Evolutionary conservation across 1,140 invertebrate species (phyloP).

Genomic region (Ptiloglossa arizonensis): DNA sequence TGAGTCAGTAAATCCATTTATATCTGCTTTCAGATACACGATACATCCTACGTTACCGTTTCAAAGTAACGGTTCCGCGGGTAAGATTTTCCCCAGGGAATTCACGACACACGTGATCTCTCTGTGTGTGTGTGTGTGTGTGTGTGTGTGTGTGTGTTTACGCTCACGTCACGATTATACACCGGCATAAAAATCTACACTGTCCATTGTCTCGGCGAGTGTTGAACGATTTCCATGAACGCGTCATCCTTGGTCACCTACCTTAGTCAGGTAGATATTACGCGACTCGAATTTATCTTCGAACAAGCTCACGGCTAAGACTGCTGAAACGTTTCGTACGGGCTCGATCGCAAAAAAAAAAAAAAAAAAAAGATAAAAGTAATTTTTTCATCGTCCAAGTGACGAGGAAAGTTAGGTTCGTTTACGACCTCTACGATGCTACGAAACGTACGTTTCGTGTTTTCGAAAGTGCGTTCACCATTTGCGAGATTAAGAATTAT

Average conservation of each 20-base stretch:
- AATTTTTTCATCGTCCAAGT: no score
- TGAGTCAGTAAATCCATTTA: conserved; percentile 53
- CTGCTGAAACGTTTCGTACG: no score
- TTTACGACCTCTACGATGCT: no score
- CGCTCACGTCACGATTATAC: neutral
- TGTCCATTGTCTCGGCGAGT: conserved; percentile 15
- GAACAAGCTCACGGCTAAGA: neutral
- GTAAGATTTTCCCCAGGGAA: conserved; percentile 37
- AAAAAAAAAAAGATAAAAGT: no score
- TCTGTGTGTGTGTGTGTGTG: no score
- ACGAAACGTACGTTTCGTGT: no score
- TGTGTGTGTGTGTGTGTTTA: conserved; percentile 26
- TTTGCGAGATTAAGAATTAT: no score
- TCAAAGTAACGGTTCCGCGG: conserved; percentile 48
- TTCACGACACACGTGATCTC: conserved; percentile 29
- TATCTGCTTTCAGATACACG: conserved; percentile 49
- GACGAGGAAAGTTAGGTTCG: no score
- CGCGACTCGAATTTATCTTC: neutral
- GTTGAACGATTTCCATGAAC: conserved; percentile 22
- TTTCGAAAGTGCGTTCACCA: no score
- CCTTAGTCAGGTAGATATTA: neutral
- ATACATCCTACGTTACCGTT: conserved; percentile 53
- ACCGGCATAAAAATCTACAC: conserved; percentile 9
- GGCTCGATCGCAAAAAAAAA: no score
- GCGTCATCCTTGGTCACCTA: neutral